A percentile compares a stretch with the other conserved stretches of the same genome.
phyloP scores from a whole-genome alignment of 2,888 invertebrate genomes.

The Cerastis rubricosa region DNA sequence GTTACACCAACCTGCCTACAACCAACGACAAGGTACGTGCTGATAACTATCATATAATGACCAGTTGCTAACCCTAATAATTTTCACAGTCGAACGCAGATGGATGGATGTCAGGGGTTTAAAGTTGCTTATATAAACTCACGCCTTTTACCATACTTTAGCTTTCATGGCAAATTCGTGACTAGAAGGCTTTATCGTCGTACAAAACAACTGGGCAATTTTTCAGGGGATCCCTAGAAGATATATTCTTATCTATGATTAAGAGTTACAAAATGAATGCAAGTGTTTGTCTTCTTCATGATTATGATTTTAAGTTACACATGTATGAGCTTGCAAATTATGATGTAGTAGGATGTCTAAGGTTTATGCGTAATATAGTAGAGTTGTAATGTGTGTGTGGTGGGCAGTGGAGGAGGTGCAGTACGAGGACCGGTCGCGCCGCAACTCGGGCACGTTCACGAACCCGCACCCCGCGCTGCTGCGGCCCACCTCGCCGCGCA shows the following conservation, averaged over 20 bases:
- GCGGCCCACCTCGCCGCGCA: slow-evolving; percentile 82
- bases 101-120: not conserved
- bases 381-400: slow-evolving; percentile 12
- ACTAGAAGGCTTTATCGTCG: not conserved
- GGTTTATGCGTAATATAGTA: not conserved
- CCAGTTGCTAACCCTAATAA: not conserved
- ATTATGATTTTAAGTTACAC: not conserved
- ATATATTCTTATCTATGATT: not conserved
- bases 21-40: slow-evolving; percentile 81
- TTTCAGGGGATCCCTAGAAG: not conserved
- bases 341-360: not conserved
- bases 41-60: not conserved
- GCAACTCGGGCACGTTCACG: slow-evolving; percentile 87
- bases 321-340: not conserved
- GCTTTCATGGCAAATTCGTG: not conserved
- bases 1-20: slow-evolving; percentile 94
- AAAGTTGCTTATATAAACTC: not conserved
- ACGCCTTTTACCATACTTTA: not conserved
- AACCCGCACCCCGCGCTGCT: slow-evolving; percentile 87
- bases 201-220: not conserved
- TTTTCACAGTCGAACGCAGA: not conserved
- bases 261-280: not conserved
- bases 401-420: slow-evolving; percentile 75
- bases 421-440: slow-evolving; percentile 82
- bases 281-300: not conserved